phyloP scores from a whole-genome alignment of 2,888 invertebrate genomes.

The Ypsolopha sequella region DNA sequence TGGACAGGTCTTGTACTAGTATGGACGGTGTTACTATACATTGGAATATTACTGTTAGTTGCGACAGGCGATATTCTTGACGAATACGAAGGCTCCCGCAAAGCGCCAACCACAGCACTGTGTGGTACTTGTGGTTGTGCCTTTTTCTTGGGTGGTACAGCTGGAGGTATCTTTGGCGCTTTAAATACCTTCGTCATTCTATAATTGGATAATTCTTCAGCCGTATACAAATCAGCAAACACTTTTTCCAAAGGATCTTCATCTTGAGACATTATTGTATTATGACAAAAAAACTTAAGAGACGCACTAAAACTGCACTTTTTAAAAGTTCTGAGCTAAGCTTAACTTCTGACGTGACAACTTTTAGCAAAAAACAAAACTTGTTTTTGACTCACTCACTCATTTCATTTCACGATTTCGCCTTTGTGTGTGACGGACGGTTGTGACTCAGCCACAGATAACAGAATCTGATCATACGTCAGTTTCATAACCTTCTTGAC shows the following conservation, averaged over 20 bases:
- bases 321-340: too few species aligned
- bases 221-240: constrained; percentile 76
- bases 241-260: constrained; percentile 75
- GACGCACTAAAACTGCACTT: too few species aligned
- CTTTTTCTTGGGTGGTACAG: constrained; percentile 85
- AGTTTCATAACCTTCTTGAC: too few species aligned
- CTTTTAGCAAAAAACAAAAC: too few species aligned
- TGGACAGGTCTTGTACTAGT: constrained; percentile 18
- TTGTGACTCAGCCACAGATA: too few species aligned
- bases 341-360: too few species aligned
- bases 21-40: constrained; percentile 30
- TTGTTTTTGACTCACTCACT: too few species aligned
- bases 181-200: constrained; percentile 11
- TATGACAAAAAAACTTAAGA: too few species aligned
- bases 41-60: constrained; percentile 40
- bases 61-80: constrained; percentile 62
- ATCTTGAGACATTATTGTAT: constrained; percentile 19
- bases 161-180: constrained; percentile 77
- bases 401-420: too few species aligned
- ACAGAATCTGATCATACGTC: too few species aligned
- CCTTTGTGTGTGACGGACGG: too few species aligned
- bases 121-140: constrained; percentile 79
- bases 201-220: constrained; percentile 35
- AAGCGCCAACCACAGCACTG: constrained; percentile 77
- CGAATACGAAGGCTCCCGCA: constrained; percentile 81